Percentiles rank a stretch among this genome's conserved stretches.
Evolutionary conservation across 1,140 invertebrate species (phyloP).

Genomic region (Elymnias hypermnestra): DNA sequence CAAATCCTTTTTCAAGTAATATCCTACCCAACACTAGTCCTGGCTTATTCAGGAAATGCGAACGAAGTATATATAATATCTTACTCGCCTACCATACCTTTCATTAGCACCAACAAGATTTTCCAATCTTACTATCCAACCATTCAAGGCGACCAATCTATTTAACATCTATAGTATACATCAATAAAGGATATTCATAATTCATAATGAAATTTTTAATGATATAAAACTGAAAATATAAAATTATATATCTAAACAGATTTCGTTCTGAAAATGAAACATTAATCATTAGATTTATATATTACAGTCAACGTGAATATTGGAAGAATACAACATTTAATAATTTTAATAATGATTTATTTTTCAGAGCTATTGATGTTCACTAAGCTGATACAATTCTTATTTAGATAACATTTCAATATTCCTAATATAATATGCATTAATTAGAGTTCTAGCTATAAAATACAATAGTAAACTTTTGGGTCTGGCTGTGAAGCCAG

Average conservation of each 20-base stretch:
- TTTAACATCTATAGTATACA: too few species aligned
- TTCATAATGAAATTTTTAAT: background rate
- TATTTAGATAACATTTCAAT: conserved; percentile 71
- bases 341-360: conserved; percentile 74
- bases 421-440: conserved; percentile 72
- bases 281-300: too few species aligned
- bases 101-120: conserved; percentile 57
- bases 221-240: too few species aligned
- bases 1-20: too few species aligned
- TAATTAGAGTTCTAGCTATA: conserved; percentile 73
- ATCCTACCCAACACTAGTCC: background rate
- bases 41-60: conserved; percentile 10
- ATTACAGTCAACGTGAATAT: conserved; percentile 14
- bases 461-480: conserved; percentile 65
- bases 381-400: conserved; percentile 75
- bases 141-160: background rate
- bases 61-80: conserved; percentile 8
- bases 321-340: conserved; percentile 65
- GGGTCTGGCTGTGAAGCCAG: conserved; percentile 48
- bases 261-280: too few species aligned
- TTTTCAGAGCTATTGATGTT: conserved; percentile 74
- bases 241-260: background rate
- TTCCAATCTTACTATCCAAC: conserved; percentile 11
- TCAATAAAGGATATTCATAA: too few species aligned
- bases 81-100: conserved; percentile 23